These are phyloP conservation scores for Bradypus variegatus DNA, from an alignment of 2,797 vertebrate species.

Conservation along the genomic window DNA sequence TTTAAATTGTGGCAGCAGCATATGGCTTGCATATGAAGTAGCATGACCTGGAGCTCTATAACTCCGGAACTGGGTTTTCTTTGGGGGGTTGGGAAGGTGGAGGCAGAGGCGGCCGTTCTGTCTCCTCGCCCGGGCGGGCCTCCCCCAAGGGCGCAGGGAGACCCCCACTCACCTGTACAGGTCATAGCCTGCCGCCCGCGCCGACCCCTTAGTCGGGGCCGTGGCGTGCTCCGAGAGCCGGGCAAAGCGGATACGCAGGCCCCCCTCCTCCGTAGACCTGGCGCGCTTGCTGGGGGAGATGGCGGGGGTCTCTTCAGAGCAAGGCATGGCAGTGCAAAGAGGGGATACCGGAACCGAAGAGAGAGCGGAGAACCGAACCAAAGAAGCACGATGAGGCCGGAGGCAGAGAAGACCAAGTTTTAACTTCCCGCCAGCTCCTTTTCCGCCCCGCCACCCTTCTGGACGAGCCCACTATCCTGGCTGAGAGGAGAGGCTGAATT, in stretches of 20 bases:
- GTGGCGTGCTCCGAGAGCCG: constrained; percentile 86
- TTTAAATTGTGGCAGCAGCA: not conserved
- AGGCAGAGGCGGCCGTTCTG: not conserved
- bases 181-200: constrained; percentile 89
- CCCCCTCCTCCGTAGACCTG: constrained; percentile 43
- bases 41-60: not conserved
- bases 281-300: constrained; percentile 80
- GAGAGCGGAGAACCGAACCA: rapidly evolving
- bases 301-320: constrained; percentile 61
- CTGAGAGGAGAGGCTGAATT: rapidly evolving
- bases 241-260: constrained; percentile 79
- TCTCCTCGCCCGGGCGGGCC: too few species aligned
- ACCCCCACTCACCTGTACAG: constrained; percentile 84
- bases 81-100: rapidly evolving
- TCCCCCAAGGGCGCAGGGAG: not conserved
- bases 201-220: constrained; percentile 84
- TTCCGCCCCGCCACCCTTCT: not conserved
- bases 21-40: not conserved
- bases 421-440: not conserved
- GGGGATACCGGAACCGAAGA: rapidly evolving
- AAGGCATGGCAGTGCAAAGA: constrained; percentile 77
- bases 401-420: rapidly evolving
- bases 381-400: rapidly evolving
- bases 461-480: not conserved
- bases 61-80: rapidly evolving